Percentiles rank a stretch among this genome's conserved stretches.
phyloP scores from a whole-genome alignment of 2,888 invertebrate genomes.

The Orchesellides sinensis region DNA sequence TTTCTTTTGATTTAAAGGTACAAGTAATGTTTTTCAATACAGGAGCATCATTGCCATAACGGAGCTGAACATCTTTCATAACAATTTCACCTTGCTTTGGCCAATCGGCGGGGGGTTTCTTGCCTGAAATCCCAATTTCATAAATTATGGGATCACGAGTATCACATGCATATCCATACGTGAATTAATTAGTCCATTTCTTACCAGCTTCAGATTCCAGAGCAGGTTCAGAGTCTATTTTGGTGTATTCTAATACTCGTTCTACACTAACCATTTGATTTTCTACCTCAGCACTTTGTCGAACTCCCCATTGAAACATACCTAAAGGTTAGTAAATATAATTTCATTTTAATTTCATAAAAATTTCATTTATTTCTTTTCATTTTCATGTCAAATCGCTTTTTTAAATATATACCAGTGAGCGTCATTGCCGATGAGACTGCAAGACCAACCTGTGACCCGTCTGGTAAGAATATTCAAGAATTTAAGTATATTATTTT shows the following conservation, averaged over 20 bases:
- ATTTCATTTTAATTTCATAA: no score
- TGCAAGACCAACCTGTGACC: constrained; percentile 81
- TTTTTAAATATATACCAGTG: constrained; percentile 78
- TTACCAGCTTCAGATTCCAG: constrained; percentile 66
- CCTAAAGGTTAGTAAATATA: not conserved
- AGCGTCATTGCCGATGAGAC: constrained; percentile 85
- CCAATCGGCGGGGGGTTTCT: constrained; percentile 65
- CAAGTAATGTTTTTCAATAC: constrained; percentile 78
- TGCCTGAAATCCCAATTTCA: constrained; percentile 28
- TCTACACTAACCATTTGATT: constrained; percentile 77
- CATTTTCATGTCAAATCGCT: no score
- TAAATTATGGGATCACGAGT: no score
- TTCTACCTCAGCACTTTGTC: constrained; percentile 85
- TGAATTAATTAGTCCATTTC: not conserved
- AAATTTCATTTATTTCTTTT: constrained; percentile 9
- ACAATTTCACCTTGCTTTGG: constrained; percentile 66
- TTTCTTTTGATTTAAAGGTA: constrained; percentile 77
- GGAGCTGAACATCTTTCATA: constrained; percentile 58
- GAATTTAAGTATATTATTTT: not conserved
- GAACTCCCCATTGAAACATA: constrained; percentile 88
- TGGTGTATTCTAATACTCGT: constrained; percentile 78
- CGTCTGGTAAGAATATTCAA: constrained; percentile 33
- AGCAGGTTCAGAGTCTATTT: constrained; percentile 78
- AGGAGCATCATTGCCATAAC: constrained; percentile 64
- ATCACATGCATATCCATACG: not conserved